A percentile compares a stretch with the other conserved stretches of the same genome.
phyloP scores from a whole-genome alignment of 2,113 vertebrate genomes.

The Anoplopoma fimbria region DNA sequence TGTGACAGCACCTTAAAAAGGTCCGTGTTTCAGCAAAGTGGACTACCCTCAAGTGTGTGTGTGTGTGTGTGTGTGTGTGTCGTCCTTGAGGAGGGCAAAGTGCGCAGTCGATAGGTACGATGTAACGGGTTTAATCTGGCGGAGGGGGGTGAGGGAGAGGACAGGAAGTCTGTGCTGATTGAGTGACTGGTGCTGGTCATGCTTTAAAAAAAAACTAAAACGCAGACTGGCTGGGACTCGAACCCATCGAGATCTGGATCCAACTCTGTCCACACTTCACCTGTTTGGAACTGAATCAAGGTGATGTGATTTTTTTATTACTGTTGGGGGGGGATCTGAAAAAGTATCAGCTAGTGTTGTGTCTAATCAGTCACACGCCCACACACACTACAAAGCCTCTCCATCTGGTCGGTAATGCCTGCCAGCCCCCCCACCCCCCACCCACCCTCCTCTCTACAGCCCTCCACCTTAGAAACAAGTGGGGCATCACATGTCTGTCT shows the following conservation, averaged over 20 bases:
- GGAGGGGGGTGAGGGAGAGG: slow-evolving; percentile 60
- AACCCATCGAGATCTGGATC: background rate
- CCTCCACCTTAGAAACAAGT: slow-evolving; percentile 76
- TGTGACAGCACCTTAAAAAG: background rate
- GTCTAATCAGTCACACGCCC: slow-evolving; percentile 54
- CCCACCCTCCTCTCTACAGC: slow-evolving; percentile 46
- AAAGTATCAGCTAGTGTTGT: background rate
- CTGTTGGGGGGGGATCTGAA: background rate
- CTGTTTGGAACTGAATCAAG: background rate
- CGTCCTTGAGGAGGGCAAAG: slow-evolving; percentile 55
- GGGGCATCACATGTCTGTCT: slow-evolving; percentile 79
- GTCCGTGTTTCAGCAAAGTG: background rate
- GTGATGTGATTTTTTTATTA: background rate
- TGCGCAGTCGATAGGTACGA: slow-evolving; percentile 32
- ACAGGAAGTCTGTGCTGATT: slow-evolving; percentile 79
- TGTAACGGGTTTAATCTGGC: slow-evolving; percentile 71
- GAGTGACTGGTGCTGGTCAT: slow-evolving; percentile 51
- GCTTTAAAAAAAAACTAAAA: slow-evolving; percentile 27
- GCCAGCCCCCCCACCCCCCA: slow-evolving; percentile 42
- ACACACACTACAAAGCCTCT: slow-evolving; percentile 65
- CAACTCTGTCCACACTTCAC: background rate
- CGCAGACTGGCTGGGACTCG: background rate
- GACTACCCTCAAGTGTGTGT: slow-evolving; percentile 4
- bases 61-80: background rate
- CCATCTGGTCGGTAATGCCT: slow-evolving; percentile 76